Percentiles rank a stretch among this genome's conserved stretches.
phyloP scores from a whole-genome alignment of 2,113 vertebrate genomes.

The Shinisaurus crocodilurus region DNA sequence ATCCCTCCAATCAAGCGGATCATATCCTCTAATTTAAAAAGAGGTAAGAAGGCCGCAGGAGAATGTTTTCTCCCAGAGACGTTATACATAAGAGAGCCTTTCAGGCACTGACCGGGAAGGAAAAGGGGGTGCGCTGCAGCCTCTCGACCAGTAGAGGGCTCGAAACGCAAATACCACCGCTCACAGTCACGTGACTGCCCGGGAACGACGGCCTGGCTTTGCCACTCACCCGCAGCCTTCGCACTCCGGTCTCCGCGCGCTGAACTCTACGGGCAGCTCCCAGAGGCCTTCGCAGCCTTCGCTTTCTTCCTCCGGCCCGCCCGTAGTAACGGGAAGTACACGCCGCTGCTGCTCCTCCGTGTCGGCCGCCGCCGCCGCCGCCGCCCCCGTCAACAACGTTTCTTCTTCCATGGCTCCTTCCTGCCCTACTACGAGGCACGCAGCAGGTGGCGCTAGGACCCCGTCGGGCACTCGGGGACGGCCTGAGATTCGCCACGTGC shows the following conservation, averaged over 20 bases:
- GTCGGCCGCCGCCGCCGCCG: neutral
- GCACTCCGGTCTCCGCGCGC: conserved; percentile 87
- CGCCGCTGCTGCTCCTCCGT: too few species aligned
- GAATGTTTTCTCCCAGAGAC: neutral
- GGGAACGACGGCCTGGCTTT: neutral
- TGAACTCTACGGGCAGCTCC: conserved; percentile 83
- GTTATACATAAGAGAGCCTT: neutral
- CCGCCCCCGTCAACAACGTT: fast-evolving
- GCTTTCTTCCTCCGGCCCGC: conserved; percentile 39
- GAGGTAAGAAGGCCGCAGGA: neutral
- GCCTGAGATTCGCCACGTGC: neutral
- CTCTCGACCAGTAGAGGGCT: conserved; percentile 30
- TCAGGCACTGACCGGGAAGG: neutral
- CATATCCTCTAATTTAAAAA: too few species aligned
- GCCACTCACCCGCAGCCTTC: conserved; percentile 84
- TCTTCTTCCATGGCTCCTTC: neutral
- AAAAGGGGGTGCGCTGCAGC: neutral
- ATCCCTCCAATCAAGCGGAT: too few species aligned
- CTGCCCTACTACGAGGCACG: neutral
- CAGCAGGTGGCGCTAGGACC: conserved; percentile 42
- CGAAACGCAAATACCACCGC: neutral
- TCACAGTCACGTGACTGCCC: neutral
- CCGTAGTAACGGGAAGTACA: neutral
- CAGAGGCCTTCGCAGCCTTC: conserved; percentile 81
- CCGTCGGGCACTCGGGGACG: neutral